Base-by-base conservation (phyloP, 2,113 vertebrate species). In the Arothron firmamentum region DNA sequence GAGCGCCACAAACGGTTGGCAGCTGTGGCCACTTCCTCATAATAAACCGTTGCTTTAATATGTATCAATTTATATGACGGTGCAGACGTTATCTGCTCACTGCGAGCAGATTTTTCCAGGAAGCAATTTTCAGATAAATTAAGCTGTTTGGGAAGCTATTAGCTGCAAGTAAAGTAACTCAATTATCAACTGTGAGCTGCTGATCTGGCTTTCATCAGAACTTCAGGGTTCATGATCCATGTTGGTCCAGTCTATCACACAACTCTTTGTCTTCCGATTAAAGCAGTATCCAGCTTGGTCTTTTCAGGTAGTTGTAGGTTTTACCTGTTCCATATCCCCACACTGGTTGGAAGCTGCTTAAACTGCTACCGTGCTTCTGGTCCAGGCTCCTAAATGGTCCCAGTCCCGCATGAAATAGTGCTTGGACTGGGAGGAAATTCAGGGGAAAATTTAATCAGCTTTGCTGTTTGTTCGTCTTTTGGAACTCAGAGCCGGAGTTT, bases 1-100 rank as follows among this genome's bases (percentile, higher is more conserved):
- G 15, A 17, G 21, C 0, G 54, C 62, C 72, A 75, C 34, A 6
- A 16, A 45, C 60, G 0, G 65, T 75, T 71, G 49, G 63, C 68
- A 75, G 70, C 53, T 57, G 67, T 34, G 34, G n/a, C 0, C 16
- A 59, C 52, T 82, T 82, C 79, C 79, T 80, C 17, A 13, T 67
- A 14, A 21, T 11, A 16, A 67, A 60, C 56, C 0, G 48, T 63
- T 62, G 15, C 51, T 56, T 62, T n/a, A 34, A 12, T 14, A 19
- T 55, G 49, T n/a, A 28, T 41, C 8, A 63, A 42, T 54, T 19
- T 25, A 23, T 19, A 20, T n/a, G 5, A 49, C 42, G 28, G 9
- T 38, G 11, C 13, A 18, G 14, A 21, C 28, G 2, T 17, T n/a
- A n/a, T n/a, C n/a, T n/a, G n/a, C n/a, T 12, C 20, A 23, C 28